Evolutionary conservation across 2,888 invertebrate species (phyloP).

Genomic region (Chalcis sispes): DNA sequence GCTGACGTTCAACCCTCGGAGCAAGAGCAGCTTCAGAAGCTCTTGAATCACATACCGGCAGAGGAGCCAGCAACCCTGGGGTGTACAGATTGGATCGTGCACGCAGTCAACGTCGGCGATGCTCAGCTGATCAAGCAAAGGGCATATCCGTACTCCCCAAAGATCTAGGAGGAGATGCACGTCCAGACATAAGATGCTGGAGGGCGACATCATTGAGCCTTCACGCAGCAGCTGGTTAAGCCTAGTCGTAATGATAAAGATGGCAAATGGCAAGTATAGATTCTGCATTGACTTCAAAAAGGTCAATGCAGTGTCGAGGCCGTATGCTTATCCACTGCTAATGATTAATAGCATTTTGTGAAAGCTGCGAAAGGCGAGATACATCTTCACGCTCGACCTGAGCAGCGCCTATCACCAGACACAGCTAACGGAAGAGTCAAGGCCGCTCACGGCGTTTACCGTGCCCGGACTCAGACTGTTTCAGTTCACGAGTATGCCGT

Average conservation of each 20-base stretch:
- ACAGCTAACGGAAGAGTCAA: neutral
- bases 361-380: neutral
- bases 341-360: neutral
- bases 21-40: too few relatives aligned
- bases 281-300: neutral
- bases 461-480: neutral
- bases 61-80: too few relatives aligned
- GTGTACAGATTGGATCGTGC: too few relatives aligned
- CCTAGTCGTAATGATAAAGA: neutral
- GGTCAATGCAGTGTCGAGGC: neutral
- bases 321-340: neutral
- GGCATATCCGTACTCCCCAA: too few relatives aligned
- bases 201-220: too few relatives aligned
- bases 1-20: too few relatives aligned
- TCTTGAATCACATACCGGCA: too few relatives aligned
- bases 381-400: neutral
- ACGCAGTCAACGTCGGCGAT: too few relatives aligned
- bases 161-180: too few relatives aligned
- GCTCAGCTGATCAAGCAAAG: too few relatives aligned
- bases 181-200: too few relatives aligned
- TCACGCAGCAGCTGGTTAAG: too few relatives aligned
- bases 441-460: neutral
- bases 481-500: neutral
- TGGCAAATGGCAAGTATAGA: neutral
- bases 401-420: neutral